Percentiles rank a stretch among this genome's conserved stretches.
phyloP scores from a whole-genome alignment of 2,797 vertebrate genomes.

The Molossus alvarezi region DNA sequence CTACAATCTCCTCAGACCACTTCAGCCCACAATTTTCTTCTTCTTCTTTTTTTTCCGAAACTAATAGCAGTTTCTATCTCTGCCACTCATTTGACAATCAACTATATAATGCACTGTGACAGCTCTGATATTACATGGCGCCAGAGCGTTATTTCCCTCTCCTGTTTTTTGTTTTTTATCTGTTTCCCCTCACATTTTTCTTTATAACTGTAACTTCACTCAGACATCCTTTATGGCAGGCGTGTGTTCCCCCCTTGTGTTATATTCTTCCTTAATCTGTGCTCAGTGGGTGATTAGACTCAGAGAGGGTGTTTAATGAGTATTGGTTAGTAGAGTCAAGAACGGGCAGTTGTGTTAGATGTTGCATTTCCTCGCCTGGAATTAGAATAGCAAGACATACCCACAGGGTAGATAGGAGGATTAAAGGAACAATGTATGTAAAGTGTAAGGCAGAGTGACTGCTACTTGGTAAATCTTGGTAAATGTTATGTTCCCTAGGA shows the following conservation, averaged over 20 bases:
- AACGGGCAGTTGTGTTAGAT: background rate
- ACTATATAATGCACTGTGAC: conserved; percentile 84
- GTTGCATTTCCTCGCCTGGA: conserved; percentile 44
- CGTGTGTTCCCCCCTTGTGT: background rate
- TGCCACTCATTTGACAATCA: conserved; percentile 86
- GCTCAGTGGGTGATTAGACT: conserved; percentile 66
- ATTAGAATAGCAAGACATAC: conserved; percentile 50
- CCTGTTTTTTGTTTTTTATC: conserved; percentile 79
- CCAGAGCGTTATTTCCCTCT: conserved; percentile 78
- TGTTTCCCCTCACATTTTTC: conserved; percentile 77
- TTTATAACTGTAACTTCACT: conserved; percentile 75
- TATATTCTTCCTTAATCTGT: conserved; percentile 58
- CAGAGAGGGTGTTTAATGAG: conserved; percentile 65
- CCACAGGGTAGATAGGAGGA: background rate
- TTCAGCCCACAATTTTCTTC: conserved; percentile 77
- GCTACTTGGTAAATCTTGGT: background rate
- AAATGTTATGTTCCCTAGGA: conserved; percentile 16
- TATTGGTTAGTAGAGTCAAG: conserved; percentile 65
- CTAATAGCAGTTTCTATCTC: conserved; percentile 82
- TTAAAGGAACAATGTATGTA: conserved; percentile 18
- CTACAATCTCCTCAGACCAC: conserved; percentile 63
- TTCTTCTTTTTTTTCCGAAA: conserved; percentile 62
- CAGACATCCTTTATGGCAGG: conserved; percentile 48
- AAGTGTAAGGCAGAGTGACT: background rate
- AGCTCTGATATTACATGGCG: conserved; percentile 84